Base-by-base conservation (phyloP, 2,797 vertebrate genomes). In the Dromococcyx pavoninus region DNA sequence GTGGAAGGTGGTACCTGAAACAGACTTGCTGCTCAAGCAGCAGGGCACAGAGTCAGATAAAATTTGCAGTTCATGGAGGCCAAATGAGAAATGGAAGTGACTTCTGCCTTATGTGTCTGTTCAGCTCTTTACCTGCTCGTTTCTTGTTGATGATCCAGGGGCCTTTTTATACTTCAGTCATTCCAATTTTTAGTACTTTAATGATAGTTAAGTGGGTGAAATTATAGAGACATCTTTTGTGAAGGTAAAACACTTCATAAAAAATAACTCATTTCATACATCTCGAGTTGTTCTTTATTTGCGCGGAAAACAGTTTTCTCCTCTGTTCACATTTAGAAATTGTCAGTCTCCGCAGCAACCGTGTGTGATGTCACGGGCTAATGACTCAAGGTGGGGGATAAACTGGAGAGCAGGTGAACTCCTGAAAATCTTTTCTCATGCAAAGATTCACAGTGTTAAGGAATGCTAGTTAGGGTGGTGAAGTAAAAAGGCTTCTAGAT, bases 301-400 rank as follows among this genome's bases (percentile, higher is more conserved):
- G 78, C 88, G 86, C 82, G 60, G 94, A 80, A 93, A 94, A 93
- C 77, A 70, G 48, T 91, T 89, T 86, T 83, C 41, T 85, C 16
- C 50, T 58, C 32, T 11, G 54, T 95, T 94, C 84, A 44, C 78
- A 70, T 95, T 96, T 95, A 92, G 88, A 96, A 96, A 87, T 92
- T 50, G 62, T 90, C 86, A 92, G 94, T 95, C 92, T 96, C 89
- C 22, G 18, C 89, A 95, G 93, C 93, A 96, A 91, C 92, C 76
- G 66, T 22, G 13, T 83, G 71, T 94, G 92, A 95, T 96, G 94
- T 96, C 93, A 95, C 35, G 83, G 74, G 76, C 70, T 89, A 95
- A 94, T 95, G 94, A 93, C 86, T 96, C 41, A 54, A 96, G 85
- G 86, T 92, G 94, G 86, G 85, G 92, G 89, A 93, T 86, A 86